These are phyloP conservation scores for Sphaeridia pumilis DNA, from an alignment of 2,888 invertebrate species.

Conservation along the genomic window DNA sequence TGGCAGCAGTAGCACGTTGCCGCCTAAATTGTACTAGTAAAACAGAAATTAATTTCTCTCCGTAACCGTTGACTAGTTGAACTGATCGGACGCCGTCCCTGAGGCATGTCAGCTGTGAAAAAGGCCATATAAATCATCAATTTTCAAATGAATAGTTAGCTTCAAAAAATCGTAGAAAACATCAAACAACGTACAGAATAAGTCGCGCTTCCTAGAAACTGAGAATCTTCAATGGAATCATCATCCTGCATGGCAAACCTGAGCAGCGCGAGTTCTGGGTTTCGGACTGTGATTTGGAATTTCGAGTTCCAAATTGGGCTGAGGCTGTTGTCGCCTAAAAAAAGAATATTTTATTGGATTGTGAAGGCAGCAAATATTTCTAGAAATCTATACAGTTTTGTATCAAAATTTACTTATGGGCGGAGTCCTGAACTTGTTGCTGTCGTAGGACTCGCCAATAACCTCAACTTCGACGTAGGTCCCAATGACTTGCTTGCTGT, in stretches of 20 bases:
- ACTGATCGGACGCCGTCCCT: conserved; percentile 83
- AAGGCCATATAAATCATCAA: neutral
- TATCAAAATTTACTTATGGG: conserved; percentile 9
- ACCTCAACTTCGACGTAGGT: conserved; percentile 88
- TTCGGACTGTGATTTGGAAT: conserved; percentile 65
- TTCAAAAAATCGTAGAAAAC: neutral
- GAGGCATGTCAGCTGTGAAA: conserved; percentile 53
- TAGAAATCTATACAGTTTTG: neutral
- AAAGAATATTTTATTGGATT: neutral
- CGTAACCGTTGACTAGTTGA: conserved; percentile 73
- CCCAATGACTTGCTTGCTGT: conserved; percentile 65
- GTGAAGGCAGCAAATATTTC: neutral
- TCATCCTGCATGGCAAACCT: conserved; percentile 85
- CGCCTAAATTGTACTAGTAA: too few species aligned
- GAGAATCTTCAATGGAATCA: conserved; percentile 90
- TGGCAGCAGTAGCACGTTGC: too few species aligned
- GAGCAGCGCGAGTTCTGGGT: conserved; percentile 70
- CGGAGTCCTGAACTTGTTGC: conserved; percentile 65
- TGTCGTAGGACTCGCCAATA: conserved; percentile 75
- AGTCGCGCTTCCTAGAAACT: conserved; percentile 92
- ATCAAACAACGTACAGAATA: conserved; percentile 55
- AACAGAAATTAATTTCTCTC: conserved; percentile 79
- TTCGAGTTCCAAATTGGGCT: conserved; percentile 86
- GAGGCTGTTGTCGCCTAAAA: conserved; percentile 65
- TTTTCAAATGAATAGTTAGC: neutral